Percentiles rank a stretch among this genome's conserved stretches.
Evolutionary conservation across 2,797 vertebrate genomes (phyloP).

Genomic region (Helostoma temminkii): DNA sequence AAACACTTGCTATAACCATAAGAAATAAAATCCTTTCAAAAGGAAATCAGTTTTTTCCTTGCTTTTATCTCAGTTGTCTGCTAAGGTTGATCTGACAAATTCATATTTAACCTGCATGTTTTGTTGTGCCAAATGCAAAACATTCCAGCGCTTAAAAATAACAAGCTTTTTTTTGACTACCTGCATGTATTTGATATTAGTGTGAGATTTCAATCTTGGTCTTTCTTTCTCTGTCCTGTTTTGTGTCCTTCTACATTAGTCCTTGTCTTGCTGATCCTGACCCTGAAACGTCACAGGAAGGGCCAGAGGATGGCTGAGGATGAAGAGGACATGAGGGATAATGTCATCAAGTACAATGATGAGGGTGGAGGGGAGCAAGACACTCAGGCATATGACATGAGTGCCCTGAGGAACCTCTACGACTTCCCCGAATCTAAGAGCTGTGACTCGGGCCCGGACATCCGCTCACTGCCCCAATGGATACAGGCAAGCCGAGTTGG

Average conservation of each 20-base stretch:
- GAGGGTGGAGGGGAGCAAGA: slow-evolving; percentile 99
- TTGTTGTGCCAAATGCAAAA: not conserved
- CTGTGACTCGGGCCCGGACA: slow-evolving; percentile 87
- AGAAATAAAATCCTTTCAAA: slow-evolving; percentile 15
- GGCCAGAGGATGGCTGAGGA: slow-evolving; percentile 93
- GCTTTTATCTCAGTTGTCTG: slow-evolving; percentile 19
- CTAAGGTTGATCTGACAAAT: slow-evolving; percentile 21
- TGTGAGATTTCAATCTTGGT: not conserved
- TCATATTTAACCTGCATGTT: not conserved
- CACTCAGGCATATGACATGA: slow-evolving; percentile 99
- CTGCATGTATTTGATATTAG: too few relatives aligned
- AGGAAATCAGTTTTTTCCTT: not conserved
- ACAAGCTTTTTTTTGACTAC: not conserved
- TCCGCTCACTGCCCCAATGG: slow-evolving; percentile 90
- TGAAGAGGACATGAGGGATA: slow-evolving; percentile 99
- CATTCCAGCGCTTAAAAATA: not conserved
- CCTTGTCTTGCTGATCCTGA: slow-evolving; percentile 95
- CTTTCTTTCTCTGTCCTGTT: slow-evolving; percentile 17
- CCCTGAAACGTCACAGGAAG: slow-evolving; percentile 95
- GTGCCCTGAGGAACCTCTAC: slow-evolving; percentile 95
- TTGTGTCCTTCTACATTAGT: slow-evolving; percentile 80
- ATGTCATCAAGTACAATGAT: slow-evolving; percentile 99
- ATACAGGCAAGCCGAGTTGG: slow-evolving; percentile 81
- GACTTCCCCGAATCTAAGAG: slow-evolving; percentile 94
- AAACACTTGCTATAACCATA: slow-evolving; percentile 30